Base-by-base conservation (phyloP, 92 coral and sea anemone species). In the Phenganax marumi region DNA sequence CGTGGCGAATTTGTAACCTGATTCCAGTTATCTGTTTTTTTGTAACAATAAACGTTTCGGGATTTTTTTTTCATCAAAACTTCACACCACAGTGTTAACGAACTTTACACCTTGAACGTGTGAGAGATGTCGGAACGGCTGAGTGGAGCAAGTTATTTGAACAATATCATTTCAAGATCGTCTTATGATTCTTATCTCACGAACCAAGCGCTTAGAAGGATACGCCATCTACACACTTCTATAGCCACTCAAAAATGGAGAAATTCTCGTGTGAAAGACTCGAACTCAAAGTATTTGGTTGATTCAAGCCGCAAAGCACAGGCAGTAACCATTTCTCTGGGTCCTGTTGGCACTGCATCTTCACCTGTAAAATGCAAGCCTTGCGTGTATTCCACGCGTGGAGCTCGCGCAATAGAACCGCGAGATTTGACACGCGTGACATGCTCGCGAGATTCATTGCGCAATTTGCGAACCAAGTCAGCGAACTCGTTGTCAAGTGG, bases 171-270 rank as follows among this genome's bases (percentile, higher is more conserved):
- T 10, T 65, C 71, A 4, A 11, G 73, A 16, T 9, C 72, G n/a
- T 78, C 83, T 5, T 33, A 33, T 33, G 43, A 33, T 33, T 33
- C 43, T 33, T 78, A 78, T 78, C 10, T 78, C 24, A 78, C 72
- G 8, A 50, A 78, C 24, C 83, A 78, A 63, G 83, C 83, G 3
- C 26, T 78, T 8, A 33, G 83, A 43, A 39, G 83, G 7, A 7
- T 78, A 18, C 83, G 83, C 7, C 43, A 78, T 50, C 83, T 39
- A 0, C 83, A 78, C 33, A 78, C 83, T 22, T 48, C 83, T 8
- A 78, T 78, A 7, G 83, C 83, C 22, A 78, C 83, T 11, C 72
- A 62, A 16, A 78, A 78, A 49, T 61, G 83, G 83, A 25, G 83
- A 17, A 50, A 58, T 10, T 54, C 48, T 76, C 68, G 83, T 50